Evolutionary conservation across 2,113 vertebrate genomes (phyloP), one percentile per base, ranked within the genome.

Genomic region (Triplophysa tibetana): DNA sequence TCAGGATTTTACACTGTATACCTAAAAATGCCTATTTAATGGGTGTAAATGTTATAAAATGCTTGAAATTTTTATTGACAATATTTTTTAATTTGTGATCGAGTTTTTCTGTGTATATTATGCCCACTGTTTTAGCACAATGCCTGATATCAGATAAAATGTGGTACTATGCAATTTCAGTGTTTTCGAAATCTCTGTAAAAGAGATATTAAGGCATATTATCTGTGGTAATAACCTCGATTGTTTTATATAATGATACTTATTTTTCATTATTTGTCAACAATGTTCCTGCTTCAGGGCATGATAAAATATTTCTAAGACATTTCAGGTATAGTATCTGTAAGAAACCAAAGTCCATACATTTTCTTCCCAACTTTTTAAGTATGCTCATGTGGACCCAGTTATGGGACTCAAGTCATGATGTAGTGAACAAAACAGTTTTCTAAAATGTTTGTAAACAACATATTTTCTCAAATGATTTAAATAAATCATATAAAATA

Each of bases 361-460:
- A 33, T 38, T 38, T 69, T 67, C 48, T 56, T 68, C 43, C 45
- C 63, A 26, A 23, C 23, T 14, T 24, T 77, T 54, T 65, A 62
- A 58, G 43, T 50, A 77, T 16, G 52, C 52, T 54, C 1, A 54
- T 61, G n/a, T 74, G 38, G 56, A 19, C 21, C 38, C 56, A 43
- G 52, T 73, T n/a, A n/a, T n/a, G n/a, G n/a, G n/a, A n/a, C 52
- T 11, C n/a, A 33, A 33, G 54, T 60, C 33, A 14, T 60, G 54
- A 29, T 38, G 54, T 56, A 8, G 50, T 33, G 26, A 29, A 58
- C 26, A 56, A 56, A 72, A 38, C 10, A 0, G 10, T n/a, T 21
- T n/a, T 54, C n/a, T 54, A 58, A 66, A 48, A 85, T 79, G 88
- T 91, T 90, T 92, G 89, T 91, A 89, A 83, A 85, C 54, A 61